Base-by-base conservation (phyloP, 2,888 invertebrate genomes). In the Erebia aethiops region DNA sequence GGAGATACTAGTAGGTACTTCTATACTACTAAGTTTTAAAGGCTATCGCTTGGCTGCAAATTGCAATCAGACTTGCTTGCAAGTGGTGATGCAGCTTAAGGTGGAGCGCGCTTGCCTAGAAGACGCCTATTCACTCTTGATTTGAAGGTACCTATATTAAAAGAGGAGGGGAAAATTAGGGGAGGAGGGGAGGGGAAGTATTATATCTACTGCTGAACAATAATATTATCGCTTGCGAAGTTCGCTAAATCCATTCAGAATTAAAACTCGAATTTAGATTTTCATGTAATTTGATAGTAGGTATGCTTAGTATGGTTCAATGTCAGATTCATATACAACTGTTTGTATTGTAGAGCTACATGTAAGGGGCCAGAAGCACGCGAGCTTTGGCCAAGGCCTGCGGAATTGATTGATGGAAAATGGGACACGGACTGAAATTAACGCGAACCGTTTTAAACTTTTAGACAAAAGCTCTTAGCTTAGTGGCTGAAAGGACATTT, bases 301-400 rank as follows among this genome's bases (percentile, higher is more conserved):
- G 21, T 61, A 60, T 46, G 60, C 18, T 26, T 62, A 41, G 52
- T 51, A 16, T 52, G 26, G 63, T 60, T 70, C 70, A 70, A 65
- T 65, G 70, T 65, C 71, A 68, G 64, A 72, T 64, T 58, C 69
- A 41, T 68, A 64, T 73, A 71, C 67, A 61, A 60, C 56, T 71
- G 69, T 74, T 62, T 62, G 49, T 62, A 49, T 62, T 49, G 62
- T 49, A 60, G 56, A 8, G 14, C 13, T 56, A 66, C 51, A 61
- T 65, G 64, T 62, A 49, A 72, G 57, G 65, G 65, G 67, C 65
- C 26, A 72, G 71, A 57, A 72, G 35, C 72, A 74, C 70, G 74
- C 74, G 54, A 74, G 65, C 52, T 62, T 43, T 69, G 52, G 57
- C 68, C 71, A 73, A 73, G 73, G 73, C 16, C 69, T 58, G 58